Evolutionary conservation across 1,140 invertebrate species (phyloP), one percentile per base, ranked within the genome.

Genomic region (Drosophila tani): DNA sequence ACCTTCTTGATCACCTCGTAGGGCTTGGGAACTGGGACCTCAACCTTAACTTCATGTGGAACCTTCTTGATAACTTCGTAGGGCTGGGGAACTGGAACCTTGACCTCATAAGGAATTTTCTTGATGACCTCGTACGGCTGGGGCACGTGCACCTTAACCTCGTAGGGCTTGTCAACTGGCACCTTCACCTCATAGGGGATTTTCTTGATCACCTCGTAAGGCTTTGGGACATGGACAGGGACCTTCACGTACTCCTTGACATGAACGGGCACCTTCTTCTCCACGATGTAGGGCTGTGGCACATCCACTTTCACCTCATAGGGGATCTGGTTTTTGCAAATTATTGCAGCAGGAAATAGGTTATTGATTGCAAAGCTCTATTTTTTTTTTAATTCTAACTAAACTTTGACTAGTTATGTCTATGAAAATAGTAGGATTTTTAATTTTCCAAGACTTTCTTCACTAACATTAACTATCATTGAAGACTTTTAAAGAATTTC

Each of bases 51-150:
- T 57, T 93, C 94, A 85, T 95, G 95, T 38, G 96, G 96, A 17
- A 96, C 95, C 91, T 96, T 96, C 93, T 96, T 96, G 85, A 96
- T 95, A 12, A 97, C 96, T 75, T 96, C 96, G 93, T 96, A 96
- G 64, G 96, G 96, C 93, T 95, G 95, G 69, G 95, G 95, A 29
- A 94, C 93, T 67, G 95, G 95, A 3, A 96, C 95, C 92, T 96
- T 96, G 8, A 96, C 96, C 91, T 96, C 95, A 83, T 96, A 95
- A 35, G 96, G 95, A 8, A 96, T 94, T 92, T 96, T 96, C 93
- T 96, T 96, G 87, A 96, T 95, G 11, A 96, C 96, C 75, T 95
- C 96, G 93, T 96, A 96, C 58, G 96, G 96, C 85, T 96, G 95
- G 11, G 96, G 96, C 11, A 96, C 96, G 73, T 93, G 95, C 3